These are phyloP conservation scores for Xyrauchen texanus DNA, from an alignment of 2,113 vertebrate genomes.

Conservation along the genomic window DNA sequence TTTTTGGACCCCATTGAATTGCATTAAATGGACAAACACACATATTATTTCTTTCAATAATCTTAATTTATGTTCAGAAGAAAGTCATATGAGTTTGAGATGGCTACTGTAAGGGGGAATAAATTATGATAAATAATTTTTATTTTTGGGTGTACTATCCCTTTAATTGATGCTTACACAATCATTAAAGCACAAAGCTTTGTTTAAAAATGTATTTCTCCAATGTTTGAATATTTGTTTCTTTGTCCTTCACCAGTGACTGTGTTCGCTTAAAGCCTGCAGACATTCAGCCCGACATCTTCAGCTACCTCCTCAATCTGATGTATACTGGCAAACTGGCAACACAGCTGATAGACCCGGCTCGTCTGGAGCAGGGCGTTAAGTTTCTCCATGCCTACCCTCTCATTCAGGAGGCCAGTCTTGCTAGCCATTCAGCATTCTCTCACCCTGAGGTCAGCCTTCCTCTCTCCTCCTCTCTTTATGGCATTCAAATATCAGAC, in stretches of 20 bases:
- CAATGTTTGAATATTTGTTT: constrained; percentile 3
- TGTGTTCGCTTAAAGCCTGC: constrained; percentile 94
- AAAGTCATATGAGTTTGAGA: too few species aligned
- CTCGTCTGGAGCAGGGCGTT: constrained; percentile 94
- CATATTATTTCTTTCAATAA: too few species aligned
- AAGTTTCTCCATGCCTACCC: constrained; percentile 98
- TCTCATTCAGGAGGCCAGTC: constrained; percentile 91
- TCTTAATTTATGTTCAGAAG: too few species aligned
- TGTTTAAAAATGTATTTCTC: too few species aligned
- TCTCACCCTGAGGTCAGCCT: constrained; percentile 88
- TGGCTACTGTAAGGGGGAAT: too few species aligned
- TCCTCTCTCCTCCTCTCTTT: constrained; percentile 90
- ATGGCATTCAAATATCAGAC: constrained; percentile 97
- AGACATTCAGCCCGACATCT: constrained; percentile 98
- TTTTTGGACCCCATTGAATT: too few species aligned
- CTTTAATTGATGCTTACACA: too few species aligned
- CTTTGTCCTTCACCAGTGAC: constrained; percentile 75
- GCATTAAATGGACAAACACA: too few species aligned
- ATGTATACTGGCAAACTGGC: constrained; percentile 99
- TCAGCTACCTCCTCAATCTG: constrained; percentile 98
- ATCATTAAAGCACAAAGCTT: too few species aligned
- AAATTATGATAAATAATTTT: too few species aligned
- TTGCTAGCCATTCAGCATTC: constrained; percentile 87
- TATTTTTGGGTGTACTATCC: too few species aligned
- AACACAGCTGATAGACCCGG: constrained; percentile 94